Conservation (phyloP, 2,797 vertebrate genomes). For the Crocodylus rhombifer region DNA sequence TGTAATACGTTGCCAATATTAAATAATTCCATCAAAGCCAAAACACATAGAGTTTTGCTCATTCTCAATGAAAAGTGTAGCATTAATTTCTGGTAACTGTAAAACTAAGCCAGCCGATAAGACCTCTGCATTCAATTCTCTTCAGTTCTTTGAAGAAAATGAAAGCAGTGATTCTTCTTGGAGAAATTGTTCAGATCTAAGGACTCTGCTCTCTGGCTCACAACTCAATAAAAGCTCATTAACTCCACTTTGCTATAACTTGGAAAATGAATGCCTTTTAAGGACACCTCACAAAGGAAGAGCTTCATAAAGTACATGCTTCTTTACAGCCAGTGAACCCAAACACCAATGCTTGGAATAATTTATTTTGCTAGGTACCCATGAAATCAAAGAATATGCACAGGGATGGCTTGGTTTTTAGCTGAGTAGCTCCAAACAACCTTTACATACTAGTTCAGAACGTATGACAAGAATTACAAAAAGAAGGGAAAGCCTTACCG, state of each 20-base stretch:
- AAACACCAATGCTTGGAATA: neutral
- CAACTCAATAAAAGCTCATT: neutral
- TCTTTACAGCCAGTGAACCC: neutral
- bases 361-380: neutral
- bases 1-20: conserved; percentile 44
- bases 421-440: neutral
- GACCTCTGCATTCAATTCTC: conserved; percentile 12
- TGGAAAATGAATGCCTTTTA: neutral
- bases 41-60: conserved; percentile 9
- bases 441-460: neutral
- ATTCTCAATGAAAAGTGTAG: conserved; percentile 23
- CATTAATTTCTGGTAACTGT: conserved; percentile 12
- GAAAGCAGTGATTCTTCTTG: neutral
- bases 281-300: neutral
- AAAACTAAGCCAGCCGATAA: neutral
- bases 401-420: neutral
- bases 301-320: neutral
- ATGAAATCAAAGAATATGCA: neutral
- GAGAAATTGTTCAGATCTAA: neutral
- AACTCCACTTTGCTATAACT: neutral
- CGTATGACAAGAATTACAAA: neutral
- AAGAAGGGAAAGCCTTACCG: neutral
- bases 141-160: conserved; percentile 23
- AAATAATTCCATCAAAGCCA: conserved; percentile 68
- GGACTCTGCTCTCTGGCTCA: neutral